Percentiles rank a stretch among this genome's conserved stretches.
Evolutionary conservation across 2,888 invertebrate genomes (phyloP).

Genomic region (Stratiomys singularior): DNA sequence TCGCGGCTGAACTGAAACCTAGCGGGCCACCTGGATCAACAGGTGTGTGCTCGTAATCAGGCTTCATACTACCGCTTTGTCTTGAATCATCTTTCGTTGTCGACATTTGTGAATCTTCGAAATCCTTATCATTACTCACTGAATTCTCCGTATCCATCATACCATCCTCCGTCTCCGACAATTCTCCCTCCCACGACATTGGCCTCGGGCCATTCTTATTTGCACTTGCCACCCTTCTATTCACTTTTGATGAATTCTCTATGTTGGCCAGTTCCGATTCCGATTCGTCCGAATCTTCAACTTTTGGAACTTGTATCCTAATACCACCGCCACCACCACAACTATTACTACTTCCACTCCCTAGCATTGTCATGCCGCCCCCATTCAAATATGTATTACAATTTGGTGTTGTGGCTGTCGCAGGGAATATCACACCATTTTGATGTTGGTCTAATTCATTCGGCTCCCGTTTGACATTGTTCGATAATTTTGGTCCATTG

Average conservation of each 20-base stretch:
- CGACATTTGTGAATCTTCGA: conserved; percentile 49
- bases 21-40: conserved; percentile 47
- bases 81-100: conserved; percentile 47
- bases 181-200: conserved; percentile 95
- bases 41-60: conserved; percentile 50
- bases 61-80: conserved; percentile 43
- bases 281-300: conserved; percentile 62
- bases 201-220: conserved; percentile 72
- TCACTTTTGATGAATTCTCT: conserved; percentile 66
- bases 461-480: conserved; percentile 50
- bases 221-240: conserved; percentile 66
- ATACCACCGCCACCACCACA: conserved; percentile 56
- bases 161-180: conserved; percentile 84
- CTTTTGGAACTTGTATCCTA: conserved; percentile 59
- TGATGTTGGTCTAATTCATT: conserved; percentile 30
- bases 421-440: background rate
- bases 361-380: conserved; percentile 56
- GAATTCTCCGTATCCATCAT: conserved; percentile 66
- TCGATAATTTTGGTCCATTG: conserved; percentile 14
- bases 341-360: conserved; percentile 53
- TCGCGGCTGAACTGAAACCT: conserved; percentile 46
- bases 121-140: conserved; percentile 50
- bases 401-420: conserved; percentile 56
- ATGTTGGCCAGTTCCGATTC: conserved; percentile 64
- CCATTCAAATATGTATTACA: conserved; percentile 27